Evolutionary conservation across 2,797 vertebrate genomes (phyloP), one percentile per base, ranked within the genome.

Genomic region (Sebastes trivittatus): DNA sequence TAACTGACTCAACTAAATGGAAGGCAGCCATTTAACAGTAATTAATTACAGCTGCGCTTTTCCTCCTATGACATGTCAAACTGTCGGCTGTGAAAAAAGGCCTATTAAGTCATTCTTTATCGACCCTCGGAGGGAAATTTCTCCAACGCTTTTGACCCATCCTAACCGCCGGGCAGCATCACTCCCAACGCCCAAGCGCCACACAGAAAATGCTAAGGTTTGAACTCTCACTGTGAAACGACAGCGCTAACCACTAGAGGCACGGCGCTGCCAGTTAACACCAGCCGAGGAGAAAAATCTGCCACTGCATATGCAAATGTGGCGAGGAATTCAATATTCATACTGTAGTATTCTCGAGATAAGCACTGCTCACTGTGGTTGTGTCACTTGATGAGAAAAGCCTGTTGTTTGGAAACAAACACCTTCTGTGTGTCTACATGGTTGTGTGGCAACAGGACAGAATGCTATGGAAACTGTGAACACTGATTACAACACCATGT

Each of bases 401-500:
- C 20, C 59, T 86, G 79, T 86, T 88, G 88, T 91, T 83, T 63
- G 78, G 82, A 84, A 84, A 81, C 78, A 86, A 92, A 92, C 87
- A 89, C 88, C 87, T 90, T 87, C 88, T 81, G 79, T 81, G 78
- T 61, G 68, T 75, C 69, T 58, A 49, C 6, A 72, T 59, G 65
- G 55, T 30, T 64, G 11, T 34, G 62, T 55, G 65, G 67, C 67
- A 78, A 67, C 70, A 68, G 38, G 71, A 84, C 56, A 5, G 42
- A 82, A 77, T 7, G 58, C 69, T 69, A 64, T 63, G 62, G 61
- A 63, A 76, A 83, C 77, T 67, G 71, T 62, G 59, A 74, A 1
- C 23, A 60, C 68, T 88, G 18, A 88, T 60, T 83, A 80, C 59
- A 62, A 18, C 70, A 49, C 29, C 58, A 38, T 7, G 7, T 84